Percentiles rank a stretch among this genome's conserved stretches.
These are phyloP conservation scores for Ptychoptera contaminata DNA, from an alignment of 2,888 invertebrate species.

Conservation along the genomic window DNA sequence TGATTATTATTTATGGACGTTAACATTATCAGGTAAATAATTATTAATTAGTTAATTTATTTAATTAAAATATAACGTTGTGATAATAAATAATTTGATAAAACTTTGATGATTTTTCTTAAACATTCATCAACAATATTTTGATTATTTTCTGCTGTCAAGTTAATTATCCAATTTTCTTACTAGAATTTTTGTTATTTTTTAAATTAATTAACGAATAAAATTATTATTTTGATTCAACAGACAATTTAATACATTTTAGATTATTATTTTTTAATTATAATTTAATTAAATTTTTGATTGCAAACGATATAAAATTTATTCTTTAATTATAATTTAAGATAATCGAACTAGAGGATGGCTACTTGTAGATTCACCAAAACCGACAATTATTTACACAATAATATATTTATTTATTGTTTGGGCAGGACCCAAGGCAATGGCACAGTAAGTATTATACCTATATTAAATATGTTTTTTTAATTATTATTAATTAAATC, in stretches of 20 bases:
- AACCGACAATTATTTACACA: conserved; percentile 54
- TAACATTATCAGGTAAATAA: conserved; percentile 53
- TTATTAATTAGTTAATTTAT: neutral
- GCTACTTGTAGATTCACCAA: conserved; percentile 69
- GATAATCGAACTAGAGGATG: conserved; percentile 71
- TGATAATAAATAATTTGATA: no score
- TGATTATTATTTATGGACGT: conserved; percentile 59
- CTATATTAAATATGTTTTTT: neutral
- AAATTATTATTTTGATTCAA: no score
- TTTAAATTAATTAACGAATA: no score
- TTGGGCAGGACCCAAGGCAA: conserved; percentile 63
- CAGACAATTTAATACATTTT: neutral
- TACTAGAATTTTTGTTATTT: no score
- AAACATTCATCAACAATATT: no score
- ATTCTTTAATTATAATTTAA: conserved; percentile 26
- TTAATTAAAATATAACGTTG: neutral
- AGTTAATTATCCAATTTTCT: no score
- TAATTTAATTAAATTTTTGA: neutral
- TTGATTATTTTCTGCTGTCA: no score
- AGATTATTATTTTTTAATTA: neutral
- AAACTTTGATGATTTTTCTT: no score
- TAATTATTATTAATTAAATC: neutral
- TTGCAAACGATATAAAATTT: neutral
- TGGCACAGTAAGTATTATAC: conserved; percentile 39
- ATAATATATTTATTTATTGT: conserved; percentile 59